Conservation (phyloP, 92 coral and sea anemone species). For the Diadumene lineata region DNA sequence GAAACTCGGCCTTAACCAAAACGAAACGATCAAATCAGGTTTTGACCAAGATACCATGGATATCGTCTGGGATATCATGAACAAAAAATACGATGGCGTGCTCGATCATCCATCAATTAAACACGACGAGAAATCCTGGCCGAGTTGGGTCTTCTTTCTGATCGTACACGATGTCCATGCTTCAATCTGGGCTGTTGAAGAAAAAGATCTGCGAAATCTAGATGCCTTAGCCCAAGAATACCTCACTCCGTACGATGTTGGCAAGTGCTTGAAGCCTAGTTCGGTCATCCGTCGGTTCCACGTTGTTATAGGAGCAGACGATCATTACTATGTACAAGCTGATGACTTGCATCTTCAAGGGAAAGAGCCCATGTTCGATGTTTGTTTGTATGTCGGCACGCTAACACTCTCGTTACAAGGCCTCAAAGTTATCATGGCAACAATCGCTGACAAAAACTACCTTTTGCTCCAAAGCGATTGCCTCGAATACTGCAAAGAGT, state of each 20-base stretch:
- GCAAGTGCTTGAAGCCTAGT: constrained; percentile 46
- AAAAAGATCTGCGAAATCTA: constrained; percentile 36
- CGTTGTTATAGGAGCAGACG: constrained; percentile 41
- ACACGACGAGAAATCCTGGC: constrained; percentile 50
- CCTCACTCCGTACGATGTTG: constrained; percentile 51
- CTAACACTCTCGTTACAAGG: constrained; percentile 55
- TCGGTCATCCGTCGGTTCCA: constrained; percentile 54
- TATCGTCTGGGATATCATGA: constrained; percentile 63
- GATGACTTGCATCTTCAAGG: constrained; percentile 45
- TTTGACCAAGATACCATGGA: constrained; percentile 61
- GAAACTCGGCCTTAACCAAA: constrained; percentile 58
- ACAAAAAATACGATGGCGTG: constrained; percentile 48
- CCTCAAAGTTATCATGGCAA: constrained; percentile 53
- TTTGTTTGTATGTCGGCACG: constrained; percentile 61
- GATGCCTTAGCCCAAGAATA: constrained; percentile 54
- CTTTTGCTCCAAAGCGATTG: constrained; percentile 61
- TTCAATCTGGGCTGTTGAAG: constrained; percentile 67
- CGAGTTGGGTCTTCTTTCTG: constrained; percentile 63
- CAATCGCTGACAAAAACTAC: constrained; percentile 56
- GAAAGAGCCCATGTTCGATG: constrained; percentile 53
- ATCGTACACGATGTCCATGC: constrained; percentile 57
- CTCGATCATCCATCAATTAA: constrained; percentile 58
- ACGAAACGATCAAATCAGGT: constrained; percentile 57
- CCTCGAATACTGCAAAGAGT: constrained; percentile 58
- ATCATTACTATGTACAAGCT: constrained; percentile 46